These are phyloP conservation scores for Corythaixoides concolor DNA, from an alignment of 2,113 vertebrate species.

Conservation along the genomic window DNA sequence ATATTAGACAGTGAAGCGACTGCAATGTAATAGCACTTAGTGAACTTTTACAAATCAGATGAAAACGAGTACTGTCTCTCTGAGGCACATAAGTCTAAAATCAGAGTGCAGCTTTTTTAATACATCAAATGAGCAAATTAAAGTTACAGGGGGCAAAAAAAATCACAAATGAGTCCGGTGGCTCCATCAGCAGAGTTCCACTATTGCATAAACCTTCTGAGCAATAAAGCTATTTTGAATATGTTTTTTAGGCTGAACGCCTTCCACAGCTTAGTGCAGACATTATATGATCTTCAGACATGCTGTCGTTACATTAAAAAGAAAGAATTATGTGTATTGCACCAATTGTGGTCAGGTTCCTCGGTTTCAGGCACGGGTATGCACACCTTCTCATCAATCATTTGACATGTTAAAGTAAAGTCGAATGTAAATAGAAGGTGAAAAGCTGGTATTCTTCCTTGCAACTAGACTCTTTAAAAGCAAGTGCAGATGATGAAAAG, in stretches of 20 bases:
- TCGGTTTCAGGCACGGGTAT: not conserved
- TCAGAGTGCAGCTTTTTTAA: not conserved
- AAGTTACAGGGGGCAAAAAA: not conserved
- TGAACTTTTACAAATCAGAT: not conserved
- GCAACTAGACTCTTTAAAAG: constrained; percentile 14
- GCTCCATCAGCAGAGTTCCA: not conserved
- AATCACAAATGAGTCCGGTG: not conserved
- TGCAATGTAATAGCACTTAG: not conserved
- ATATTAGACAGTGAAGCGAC: not conserved
- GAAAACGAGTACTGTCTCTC: not conserved
- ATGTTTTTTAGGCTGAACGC: not conserved
- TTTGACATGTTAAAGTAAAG: constrained; percentile 5
- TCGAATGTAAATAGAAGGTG: not conserved
- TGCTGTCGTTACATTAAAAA: not conserved
- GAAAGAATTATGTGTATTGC: not conserved
- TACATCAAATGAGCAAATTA: not conserved
- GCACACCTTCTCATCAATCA: not conserved
- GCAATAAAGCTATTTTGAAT: not conserved
- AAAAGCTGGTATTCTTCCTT: not conserved
- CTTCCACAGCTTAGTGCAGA: not conserved
- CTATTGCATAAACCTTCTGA: not conserved
- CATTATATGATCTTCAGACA: not conserved
- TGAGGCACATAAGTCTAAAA: not conserved
- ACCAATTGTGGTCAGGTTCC: not conserved
- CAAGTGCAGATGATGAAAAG: constrained; percentile 22